Conservation (phyloP, 2,113 vertebrate genomes). For the Zosterops lateralis region DNA sequence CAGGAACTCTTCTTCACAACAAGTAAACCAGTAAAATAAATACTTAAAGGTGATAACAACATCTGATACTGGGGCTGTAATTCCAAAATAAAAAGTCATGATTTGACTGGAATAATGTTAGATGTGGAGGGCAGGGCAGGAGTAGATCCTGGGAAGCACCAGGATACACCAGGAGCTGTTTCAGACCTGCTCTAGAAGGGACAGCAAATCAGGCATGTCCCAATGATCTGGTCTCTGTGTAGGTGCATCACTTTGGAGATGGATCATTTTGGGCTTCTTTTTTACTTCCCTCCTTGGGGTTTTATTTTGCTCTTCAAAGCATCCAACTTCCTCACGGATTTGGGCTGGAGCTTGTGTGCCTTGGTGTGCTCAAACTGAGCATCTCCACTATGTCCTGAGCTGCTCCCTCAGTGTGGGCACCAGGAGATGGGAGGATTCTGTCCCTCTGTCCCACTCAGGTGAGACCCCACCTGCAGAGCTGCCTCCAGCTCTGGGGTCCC, state of each 20-base stretch:
- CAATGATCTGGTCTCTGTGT: neutral
- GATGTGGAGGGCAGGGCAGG: neutral
- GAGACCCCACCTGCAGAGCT: neutral
- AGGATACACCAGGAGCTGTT: neutral
- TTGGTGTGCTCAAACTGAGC: neutral
- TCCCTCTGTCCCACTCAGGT: neutral
- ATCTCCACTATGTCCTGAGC: neutral
- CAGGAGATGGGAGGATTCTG: neutral
- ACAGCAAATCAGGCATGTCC: neutral
- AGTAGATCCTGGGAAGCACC: neutral
- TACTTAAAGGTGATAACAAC: neutral
- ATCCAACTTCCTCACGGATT: accelerated
- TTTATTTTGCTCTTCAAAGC: neutral
- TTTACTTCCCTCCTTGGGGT: neutral
- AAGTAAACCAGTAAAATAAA: neutral
- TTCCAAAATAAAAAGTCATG: neutral
- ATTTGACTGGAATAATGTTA: neutral
- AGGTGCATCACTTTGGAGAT: neutral
- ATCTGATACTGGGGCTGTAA: neutral
- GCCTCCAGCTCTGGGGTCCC: no score
- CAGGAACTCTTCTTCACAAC: neutral
- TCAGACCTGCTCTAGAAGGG: neutral
- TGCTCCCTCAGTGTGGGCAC: neutral
- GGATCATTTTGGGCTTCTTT: neutral
- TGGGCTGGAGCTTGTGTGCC: neutral